phyloP scores from a whole-genome alignment of 1,140 invertebrate species.

The Tetragonula clypearis region DNA sequence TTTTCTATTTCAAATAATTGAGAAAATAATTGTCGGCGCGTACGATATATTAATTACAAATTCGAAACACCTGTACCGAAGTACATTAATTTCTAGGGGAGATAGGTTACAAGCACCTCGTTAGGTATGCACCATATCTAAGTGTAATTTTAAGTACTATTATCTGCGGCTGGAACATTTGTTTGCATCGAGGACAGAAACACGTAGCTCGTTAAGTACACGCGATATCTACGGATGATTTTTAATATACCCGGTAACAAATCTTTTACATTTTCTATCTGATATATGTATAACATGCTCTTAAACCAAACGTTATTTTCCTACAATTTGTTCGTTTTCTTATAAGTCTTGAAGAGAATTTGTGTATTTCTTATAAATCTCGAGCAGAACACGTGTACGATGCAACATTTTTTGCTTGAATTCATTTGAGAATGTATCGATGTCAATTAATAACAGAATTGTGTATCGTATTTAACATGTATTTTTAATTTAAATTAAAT shows the following conservation, averaged over 20 bases:
- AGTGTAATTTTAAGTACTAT: constrained; percentile 45
- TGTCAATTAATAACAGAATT: too few relatives aligned
- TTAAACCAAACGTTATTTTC: not conserved
- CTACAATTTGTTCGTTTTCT: not conserved
- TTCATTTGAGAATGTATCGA: too few relatives aligned
- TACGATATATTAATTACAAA: not conserved
- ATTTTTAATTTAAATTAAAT: too few relatives aligned
- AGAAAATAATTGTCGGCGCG: not conserved
- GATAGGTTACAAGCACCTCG: constrained; percentile 44
- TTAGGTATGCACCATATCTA: constrained; percentile 41
- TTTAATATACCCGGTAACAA: constrained; percentile 22
- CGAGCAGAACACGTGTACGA: too few relatives aligned
- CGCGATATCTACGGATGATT: constrained; percentile 2
- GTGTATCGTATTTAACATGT: too few relatives aligned
- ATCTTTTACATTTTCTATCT: constrained; percentile 27
- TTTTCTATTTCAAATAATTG: not conserved
- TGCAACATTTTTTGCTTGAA: too few relatives aligned
- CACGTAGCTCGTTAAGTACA: constrained; percentile 52
- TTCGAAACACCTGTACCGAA: not conserved
- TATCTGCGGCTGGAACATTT: constrained; percentile 43
- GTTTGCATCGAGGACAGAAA: constrained; percentile 46
- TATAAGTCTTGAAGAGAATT: too few relatives aligned
- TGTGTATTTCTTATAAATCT: too few relatives aligned
- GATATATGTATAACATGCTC: constrained; percentile 6
- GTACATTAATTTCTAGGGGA: constrained; percentile 25